Conservation (phyloP, 2,113 vertebrate genomes). For the Leptosomus discolor region DNA sequence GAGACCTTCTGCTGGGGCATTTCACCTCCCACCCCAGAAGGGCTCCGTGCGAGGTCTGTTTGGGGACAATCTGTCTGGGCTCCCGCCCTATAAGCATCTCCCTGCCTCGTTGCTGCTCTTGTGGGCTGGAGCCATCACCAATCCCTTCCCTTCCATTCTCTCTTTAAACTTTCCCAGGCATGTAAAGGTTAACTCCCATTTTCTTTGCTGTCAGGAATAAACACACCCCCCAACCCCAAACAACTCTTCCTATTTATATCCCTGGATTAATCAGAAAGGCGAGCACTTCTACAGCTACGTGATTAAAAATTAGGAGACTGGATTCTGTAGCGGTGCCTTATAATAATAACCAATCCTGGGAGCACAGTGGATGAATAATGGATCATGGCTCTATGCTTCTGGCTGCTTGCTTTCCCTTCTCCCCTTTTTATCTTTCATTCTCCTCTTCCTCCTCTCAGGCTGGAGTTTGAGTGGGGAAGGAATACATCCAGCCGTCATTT, state of each 20-base stretch:
- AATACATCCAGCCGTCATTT: slow-evolving; percentile 20
- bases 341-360: slow-evolving; percentile 58
- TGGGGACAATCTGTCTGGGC: neutral
- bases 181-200: neutral
- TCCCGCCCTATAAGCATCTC: neutral
- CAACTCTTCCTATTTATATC: slow-evolving; percentile 69
- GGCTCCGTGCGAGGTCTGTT: neutral
- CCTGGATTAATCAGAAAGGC: slow-evolving; percentile 67
- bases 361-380: slow-evolving; percentile 68
- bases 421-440: slow-evolving; percentile 41
- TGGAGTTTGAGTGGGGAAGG: slow-evolving; percentile 27
- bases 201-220: slow-evolving; percentile 12
- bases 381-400: slow-evolving; percentile 25
- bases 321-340: slow-evolving; percentile 34
- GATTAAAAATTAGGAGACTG: slow-evolving; percentile 76
- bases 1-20: neutral
- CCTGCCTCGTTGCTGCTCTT: neutral
- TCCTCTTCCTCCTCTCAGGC: neutral
- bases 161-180: neutral
- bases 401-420: slow-evolving; percentile 10
- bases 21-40: neutral
- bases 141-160: neutral
- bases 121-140: neutral
- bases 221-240: neutral
- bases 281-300: slow-evolving; percentile 35